phyloP scores from a whole-genome alignment of 2,113 vertebrate genomes.

The Acrocephalus kingi region DNA sequence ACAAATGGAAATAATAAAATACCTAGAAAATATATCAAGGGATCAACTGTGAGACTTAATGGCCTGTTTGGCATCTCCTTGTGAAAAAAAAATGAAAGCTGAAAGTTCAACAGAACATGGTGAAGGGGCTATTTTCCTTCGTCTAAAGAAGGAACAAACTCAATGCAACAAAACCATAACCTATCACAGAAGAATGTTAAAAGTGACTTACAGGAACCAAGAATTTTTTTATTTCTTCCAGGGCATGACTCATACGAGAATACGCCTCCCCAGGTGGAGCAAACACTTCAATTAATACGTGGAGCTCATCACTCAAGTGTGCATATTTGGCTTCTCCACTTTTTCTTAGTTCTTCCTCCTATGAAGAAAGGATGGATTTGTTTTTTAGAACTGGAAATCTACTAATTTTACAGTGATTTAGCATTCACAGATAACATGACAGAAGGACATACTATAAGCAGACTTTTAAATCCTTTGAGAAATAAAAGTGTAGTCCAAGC shows the following conservation, averaged over 20 bases:
- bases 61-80: neutral
- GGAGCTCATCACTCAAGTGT: conserved; percentile 96
- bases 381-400: conserved; percentile 58
- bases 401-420: conserved; percentile 54
- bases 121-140: fast-evolving
- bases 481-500: conserved; percentile 43
- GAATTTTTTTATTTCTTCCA: conserved; percentile 99
- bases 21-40: neutral
- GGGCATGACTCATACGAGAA: conserved; percentile 98
- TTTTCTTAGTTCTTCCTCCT: conserved; percentile 98
- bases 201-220: conserved; percentile 93
- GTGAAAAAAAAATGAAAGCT: neutral
- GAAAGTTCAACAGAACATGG: neutral
- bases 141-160: neutral
- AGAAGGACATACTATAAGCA: conserved; percentile 49
- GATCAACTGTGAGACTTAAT: neutral
- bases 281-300: conserved; percentile 99
- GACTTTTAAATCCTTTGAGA: conserved; percentile 48
- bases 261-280: conserved; percentile 98
- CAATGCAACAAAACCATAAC: neutral
- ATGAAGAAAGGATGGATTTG: conserved; percentile 6
- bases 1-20: neutral
- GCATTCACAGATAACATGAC: conserved; percentile 40
- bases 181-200: conserved; percentile 1
- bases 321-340: conserved; percentile 95